A percentile compares a stretch with the other conserved stretches of the same genome.
Conservation (phyloP, 2,888 invertebrate species). For the Aplocera efformata region DNA sequence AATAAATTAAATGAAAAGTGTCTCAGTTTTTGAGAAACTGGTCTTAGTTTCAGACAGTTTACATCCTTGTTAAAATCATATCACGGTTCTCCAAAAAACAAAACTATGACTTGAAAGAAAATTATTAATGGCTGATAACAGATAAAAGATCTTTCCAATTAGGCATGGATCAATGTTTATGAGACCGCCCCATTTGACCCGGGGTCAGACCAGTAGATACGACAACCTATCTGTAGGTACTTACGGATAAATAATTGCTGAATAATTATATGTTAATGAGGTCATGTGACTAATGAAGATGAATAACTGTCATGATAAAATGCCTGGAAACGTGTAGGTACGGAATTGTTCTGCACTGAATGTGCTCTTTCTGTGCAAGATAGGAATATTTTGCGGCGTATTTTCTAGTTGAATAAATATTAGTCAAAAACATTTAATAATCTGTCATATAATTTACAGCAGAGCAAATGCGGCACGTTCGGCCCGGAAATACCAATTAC, state of each 20-base stretch:
- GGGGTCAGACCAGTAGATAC: constrained; percentile 31
- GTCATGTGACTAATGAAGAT: constrained; percentile 23
- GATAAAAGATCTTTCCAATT: constrained; percentile 61
- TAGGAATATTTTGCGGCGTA: too few species aligned
- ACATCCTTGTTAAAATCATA: neutral
- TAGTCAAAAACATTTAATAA: too few species aligned
- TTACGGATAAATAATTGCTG: constrained; percentile 58
- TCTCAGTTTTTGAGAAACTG: too few species aligned
- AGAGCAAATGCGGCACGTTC: too few species aligned
- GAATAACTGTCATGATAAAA: constrained; percentile 11
- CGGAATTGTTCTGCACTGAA: neutral
- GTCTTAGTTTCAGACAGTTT: too few species aligned
- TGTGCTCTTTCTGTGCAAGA: constrained; percentile 19
- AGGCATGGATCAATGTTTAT: constrained; percentile 56
- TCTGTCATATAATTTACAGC: too few species aligned
- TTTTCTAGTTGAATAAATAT: too few species aligned
- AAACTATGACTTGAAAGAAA: constrained; percentile 47
- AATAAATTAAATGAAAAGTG: too few species aligned
- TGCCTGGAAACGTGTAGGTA: constrained; percentile 5
- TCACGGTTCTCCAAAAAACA: constrained; percentile 5
- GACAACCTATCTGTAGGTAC: constrained; percentile 41
- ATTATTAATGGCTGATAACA: constrained; percentile 63
- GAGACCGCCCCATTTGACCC: constrained; percentile 52
- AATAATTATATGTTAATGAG: constrained; percentile 41
- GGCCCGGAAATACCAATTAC: too few species aligned